Conservation (phyloP, 1,140 invertebrate genomes). For the Camponotus floridanus region DNA sequence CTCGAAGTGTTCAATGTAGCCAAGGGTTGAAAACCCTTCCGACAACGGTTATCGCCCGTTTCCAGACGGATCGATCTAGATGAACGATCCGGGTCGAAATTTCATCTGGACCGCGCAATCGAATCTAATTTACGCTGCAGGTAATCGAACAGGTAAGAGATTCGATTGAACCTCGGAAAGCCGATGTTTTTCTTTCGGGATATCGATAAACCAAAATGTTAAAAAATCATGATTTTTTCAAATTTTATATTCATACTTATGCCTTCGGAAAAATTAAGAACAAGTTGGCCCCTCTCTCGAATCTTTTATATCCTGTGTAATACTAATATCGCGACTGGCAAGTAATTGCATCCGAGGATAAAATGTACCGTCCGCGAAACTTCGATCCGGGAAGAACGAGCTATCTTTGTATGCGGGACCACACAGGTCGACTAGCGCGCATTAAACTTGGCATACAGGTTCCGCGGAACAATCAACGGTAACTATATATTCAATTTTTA, state of each 20-base stretch:
- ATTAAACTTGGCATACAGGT: slow-evolving; percentile 79
- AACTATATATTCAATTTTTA: slow-evolving; percentile 81
- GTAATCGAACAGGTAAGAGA: neutral
- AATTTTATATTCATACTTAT: neutral
- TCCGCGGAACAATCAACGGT: slow-evolving; percentile 76
- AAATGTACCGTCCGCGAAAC: slow-evolving; percentile 24
- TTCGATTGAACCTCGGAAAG: neutral
- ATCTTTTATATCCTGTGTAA: slow-evolving; percentile 18
- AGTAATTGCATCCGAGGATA: slow-evolving; percentile 41
- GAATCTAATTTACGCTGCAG: neutral
- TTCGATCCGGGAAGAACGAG: slow-evolving; percentile 36
- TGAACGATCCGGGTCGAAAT: slow-evolving; percentile 41
- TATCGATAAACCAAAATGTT: neutral
- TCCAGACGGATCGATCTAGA: neutral
- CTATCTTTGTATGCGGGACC: slow-evolving; percentile 72
- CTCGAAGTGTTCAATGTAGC: slow-evolving; percentile 51
- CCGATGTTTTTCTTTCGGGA: neutral
- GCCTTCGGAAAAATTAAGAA: neutral
- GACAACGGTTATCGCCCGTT: slow-evolving; percentile 6
- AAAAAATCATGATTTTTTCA: neutral
- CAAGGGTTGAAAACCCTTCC: slow-evolving; percentile 54
- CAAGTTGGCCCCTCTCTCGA: neutral
- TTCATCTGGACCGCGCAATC: slow-evolving; percentile 33
- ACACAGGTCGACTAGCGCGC: slow-evolving; percentile 72
- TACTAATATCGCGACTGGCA: neutral